Base-by-base conservation (phyloP, 2,888 invertebrate genomes). In the Nudaria mundana region DNA sequence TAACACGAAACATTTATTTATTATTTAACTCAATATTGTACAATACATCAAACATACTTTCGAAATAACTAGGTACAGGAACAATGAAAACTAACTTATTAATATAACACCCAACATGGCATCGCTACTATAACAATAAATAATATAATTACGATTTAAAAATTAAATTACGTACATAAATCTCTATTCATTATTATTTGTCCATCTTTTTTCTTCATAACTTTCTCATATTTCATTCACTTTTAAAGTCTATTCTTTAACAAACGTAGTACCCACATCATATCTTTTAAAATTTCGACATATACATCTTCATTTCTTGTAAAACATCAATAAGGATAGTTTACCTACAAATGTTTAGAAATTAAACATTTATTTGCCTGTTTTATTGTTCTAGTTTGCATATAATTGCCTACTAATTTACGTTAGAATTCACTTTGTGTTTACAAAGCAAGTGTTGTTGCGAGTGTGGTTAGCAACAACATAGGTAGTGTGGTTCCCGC, bases 381-480 rank as follows among this genome's bases (percentile, higher is more conserved):
- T 40, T 44, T 54, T 55, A 43, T 55, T 52, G 55, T 58, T 48
- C 50, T 52, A 52, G 18, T 55, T 54, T 41, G 44, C 63, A 50
- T 52, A 57, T 56, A 58, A 52, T 54, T 52, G 29, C 51, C 55
- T 61, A 59, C 43, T 52, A 44, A 54, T 33, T 36, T 37, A 26
- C 32, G 23, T 56, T 39, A 48, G 47, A 43, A 45, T 46, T 34
- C 11, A 50, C 31, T 20, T 49, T 39, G 34, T 40, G 13, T 65
- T 81, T 87, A 88, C 63, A 88, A 61, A n/a, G 87, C 81, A 5
- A 76, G 68, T 1, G 86, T 81, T n/a, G 80, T 85, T 2, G 87
- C 87, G 1, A 88, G 71, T 1, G 87, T 76, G 5, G 82, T 87
- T 5, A 88, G 71, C 31, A 88, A 56, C 24, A 85, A 65, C 29